Base-by-base conservation (phyloP, 92 coral and sea anemone species). In the Palythoa heliodiscus region DNA sequence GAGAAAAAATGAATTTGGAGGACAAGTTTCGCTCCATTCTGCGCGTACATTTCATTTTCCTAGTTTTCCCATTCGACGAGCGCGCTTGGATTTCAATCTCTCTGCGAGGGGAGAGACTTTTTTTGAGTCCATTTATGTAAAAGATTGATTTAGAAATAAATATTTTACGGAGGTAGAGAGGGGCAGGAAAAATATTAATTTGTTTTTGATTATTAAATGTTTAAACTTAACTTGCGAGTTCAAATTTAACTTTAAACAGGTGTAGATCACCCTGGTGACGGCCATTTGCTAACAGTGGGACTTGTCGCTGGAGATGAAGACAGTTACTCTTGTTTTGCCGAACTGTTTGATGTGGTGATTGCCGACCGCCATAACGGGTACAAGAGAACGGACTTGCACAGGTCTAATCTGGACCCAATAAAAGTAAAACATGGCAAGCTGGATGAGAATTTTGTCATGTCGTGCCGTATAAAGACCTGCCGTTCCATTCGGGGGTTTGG, bases 341-440 rank as follows among this genome's bases (percentile, higher is more conserved):
- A 90, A 23, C 82, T 90, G 54, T 90, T 90, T 61, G 93, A 90
- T 67, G 88, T 84, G 1, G 82, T 90, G 24, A 90, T 90, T 47
- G 93, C 87, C 24, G 93, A 90, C 82, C 93, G 93, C 47, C 93
- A 90, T 69, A 90, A 90, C 50, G 93, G 93, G 0, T 90, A 90
- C 88, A 90, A 87, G 72, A 76, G 25, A 55, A 71, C 79, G 1
- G 78, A 78, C 39, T 43, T 68, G 3, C 93, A 90, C 73, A 82
- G 80, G 23, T 71, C 93, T 53, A 89, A 90, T 47, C 17, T 86
- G 63, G 86, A 90, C 54, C 90, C 86, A 12, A 73, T 89, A 2
- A 77, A 90, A 79, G 7, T 90, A 39, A 90, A 90, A 54, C 93
- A 87, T n/a, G 93, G 93, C 7, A 90, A 90, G 63, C 60, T 90